phyloP scores from a whole-genome alignment of 2,797 vertebrate genomes.

The Gila robusta region DNA sequence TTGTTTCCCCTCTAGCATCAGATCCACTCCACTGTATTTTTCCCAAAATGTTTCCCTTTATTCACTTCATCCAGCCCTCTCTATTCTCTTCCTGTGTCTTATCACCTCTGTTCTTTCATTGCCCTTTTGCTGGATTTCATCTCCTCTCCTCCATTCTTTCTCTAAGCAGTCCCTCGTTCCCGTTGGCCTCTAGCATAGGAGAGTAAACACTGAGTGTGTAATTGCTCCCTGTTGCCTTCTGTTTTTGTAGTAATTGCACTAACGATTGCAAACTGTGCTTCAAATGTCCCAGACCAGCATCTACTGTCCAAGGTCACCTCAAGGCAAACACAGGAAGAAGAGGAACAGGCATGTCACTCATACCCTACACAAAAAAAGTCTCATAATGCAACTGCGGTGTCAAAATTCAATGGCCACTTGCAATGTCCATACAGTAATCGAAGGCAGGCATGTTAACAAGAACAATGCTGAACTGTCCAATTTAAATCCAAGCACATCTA shows the following conservation, averaged over 20 bases:
- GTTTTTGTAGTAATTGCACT: conserved; percentile 76
- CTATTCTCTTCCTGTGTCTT: conserved; percentile 45
- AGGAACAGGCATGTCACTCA: conserved; percentile 35
- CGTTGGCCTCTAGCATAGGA: conserved; percentile 53
- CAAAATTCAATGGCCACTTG: neutral
- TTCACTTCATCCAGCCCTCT: conserved; percentile 18
- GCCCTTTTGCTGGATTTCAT: conserved; percentile 56
- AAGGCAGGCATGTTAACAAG: neutral
- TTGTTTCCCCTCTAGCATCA: conserved; percentile 2
- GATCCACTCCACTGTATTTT: conserved; percentile 5
- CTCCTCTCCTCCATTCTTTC: conserved; percentile 39
- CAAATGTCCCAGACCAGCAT: conserved; percentile 65
- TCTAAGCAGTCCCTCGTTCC: conserved; percentile 16
- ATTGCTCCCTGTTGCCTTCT: conserved; percentile 73
- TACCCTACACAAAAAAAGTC: neutral
- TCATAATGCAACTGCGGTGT: no score
- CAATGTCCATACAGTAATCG: neutral
- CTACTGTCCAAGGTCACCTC: conserved; percentile 69
- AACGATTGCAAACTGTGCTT: conserved; percentile 68
- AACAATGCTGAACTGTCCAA: neutral
- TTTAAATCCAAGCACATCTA: neutral
- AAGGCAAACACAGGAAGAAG: conserved; percentile 60
- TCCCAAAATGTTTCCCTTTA: conserved; percentile 43
- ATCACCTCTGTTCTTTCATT: conserved; percentile 40
- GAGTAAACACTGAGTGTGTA: conserved; percentile 73